Evolutionary conservation across 2,888 invertebrate species (phyloP), one percentile per base, ranked within the genome.

Genomic region (Theretra japonica): DNA sequence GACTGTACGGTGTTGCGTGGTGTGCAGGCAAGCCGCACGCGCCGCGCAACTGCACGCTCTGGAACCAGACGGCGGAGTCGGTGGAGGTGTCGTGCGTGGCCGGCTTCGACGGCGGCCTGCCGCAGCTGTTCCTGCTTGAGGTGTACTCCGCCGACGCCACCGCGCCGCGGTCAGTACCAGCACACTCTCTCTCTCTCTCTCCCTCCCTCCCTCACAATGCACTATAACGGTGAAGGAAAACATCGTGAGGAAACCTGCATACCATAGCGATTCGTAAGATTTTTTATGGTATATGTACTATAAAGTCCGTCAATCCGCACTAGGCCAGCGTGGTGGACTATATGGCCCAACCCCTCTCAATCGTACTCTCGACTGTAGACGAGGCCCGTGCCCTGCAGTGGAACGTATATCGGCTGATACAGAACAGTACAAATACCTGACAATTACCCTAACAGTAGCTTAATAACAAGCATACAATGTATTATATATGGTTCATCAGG

Each of bases 41-140:
- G 71, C 97, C 98, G 69, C 96, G 96, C 75, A 98, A 98, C 94
- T 98, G 98, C 91, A 96, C 97, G 71, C 94, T 98, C 80, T 96
- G 96, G 89, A 98, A 98, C 92, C 97, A 97, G 88, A 98, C 98
- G 21, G 96, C 97, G 83, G 97, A 96, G 82, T 97, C 97, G 74
- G 97, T 97, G 80, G 96, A 97, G 89, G 97, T 98, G 79, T 96
- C 96, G 83, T 98, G 98, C 89, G 95, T 96, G 84, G 95, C 97
- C 30, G 97, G 97, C 80, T 98, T 98, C 93, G 98, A 98, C 93
- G 98, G 98, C 74, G 98, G 98, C 77, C 95, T 98, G 83, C 97
- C 98, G 74, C 98, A 98, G 94, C 95, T 95, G 88, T 98, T 98
- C 94, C 95, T 97, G 71, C 95, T 98, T 77, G 98, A 98, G 92